These are phyloP conservation scores for Amphiduros pacificus DNA, from an alignment of 2,888 invertebrate genomes.

Conservation along the genomic window DNA sequence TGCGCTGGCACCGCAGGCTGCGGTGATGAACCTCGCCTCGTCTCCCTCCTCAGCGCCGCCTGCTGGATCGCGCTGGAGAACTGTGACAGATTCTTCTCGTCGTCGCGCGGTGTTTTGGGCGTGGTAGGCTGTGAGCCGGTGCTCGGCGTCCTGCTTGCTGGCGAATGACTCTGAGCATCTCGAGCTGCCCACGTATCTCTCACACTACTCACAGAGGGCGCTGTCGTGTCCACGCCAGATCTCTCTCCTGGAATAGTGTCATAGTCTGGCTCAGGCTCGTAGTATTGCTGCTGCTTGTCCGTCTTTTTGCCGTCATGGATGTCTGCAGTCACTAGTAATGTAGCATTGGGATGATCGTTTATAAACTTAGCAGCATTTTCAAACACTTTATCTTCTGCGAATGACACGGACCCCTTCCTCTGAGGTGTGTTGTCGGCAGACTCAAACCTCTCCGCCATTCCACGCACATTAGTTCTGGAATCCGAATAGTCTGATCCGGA, in stretches of 20 bases:
- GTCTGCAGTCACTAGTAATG: slow-evolving; percentile 40
- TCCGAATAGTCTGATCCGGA: background rate
- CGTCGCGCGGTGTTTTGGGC: background rate
- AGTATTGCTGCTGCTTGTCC: slow-evolving; percentile 1
- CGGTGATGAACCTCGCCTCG: background rate
- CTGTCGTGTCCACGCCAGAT: background rate
- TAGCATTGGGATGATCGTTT: slow-evolving; percentile 49
- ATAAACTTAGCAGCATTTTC: slow-evolving; percentile 46
- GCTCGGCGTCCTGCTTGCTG: background rate
- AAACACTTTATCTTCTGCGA: slow-evolving; percentile 27
- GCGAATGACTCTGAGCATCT: background rate
- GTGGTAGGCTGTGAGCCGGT: background rate
- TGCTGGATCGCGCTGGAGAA: slow-evolving; percentile 20
- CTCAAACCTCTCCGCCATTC: background rate
- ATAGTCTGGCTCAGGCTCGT: slow-evolving; percentile 24
- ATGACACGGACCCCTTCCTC: background rate
- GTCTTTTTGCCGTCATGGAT: too few species aligned
- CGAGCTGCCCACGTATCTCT: slow-evolving; percentile 5
- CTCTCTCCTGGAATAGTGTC: too few species aligned
- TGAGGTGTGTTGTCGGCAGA: background rate
- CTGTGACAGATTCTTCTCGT: slow-evolving; percentile 3
- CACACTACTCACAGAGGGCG: slow-evolving; percentile 2
- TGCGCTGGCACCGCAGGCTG: slow-evolving; percentile 22
- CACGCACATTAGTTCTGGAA: background rate
- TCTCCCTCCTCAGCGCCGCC: slow-evolving; percentile 21